These are phyloP conservation scores for Gadopsis marmoratus DNA, from an alignment of 2,797 vertebrate genomes.

Conservation along the genomic window DNA sequence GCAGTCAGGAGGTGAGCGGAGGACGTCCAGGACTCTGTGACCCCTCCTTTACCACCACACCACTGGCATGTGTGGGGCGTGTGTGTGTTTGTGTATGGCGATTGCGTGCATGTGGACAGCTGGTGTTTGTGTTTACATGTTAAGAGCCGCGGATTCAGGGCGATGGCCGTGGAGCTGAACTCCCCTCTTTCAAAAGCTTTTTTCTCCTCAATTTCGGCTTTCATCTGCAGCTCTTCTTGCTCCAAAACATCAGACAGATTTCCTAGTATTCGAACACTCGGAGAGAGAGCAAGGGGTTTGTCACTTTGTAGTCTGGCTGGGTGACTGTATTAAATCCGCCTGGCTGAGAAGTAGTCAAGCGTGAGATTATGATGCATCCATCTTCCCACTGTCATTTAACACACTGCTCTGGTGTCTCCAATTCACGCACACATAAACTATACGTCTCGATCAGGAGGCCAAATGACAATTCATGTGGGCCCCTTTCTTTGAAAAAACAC, in stretches of 20 bases:
- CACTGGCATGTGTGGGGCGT: constrained; percentile 57
- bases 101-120: constrained; percentile 58
- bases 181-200: constrained; percentile 29
- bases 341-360: constrained; percentile 48
- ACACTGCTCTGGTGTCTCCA: constrained; percentile 21
- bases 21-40: constrained; percentile 66
- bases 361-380: constrained; percentile 53
- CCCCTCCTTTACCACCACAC: constrained; percentile 39
- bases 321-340: constrained; percentile 37
- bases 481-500: neutral
- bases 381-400: constrained; percentile 47
- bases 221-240: constrained; percentile 26
- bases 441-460: neutral
- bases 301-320: constrained; percentile 40
- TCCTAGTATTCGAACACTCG: neutral
- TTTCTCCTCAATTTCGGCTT: constrained; percentile 38
- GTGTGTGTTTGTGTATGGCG: constrained; percentile 33
- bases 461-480: neutral
- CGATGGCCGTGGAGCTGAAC: constrained; percentile 15
- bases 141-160: constrained; percentile 38
- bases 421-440: neutral
- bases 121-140: constrained; percentile 74
- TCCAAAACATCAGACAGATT: constrained; percentile 10
- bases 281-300: constrained; percentile 10
- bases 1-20: constrained; percentile 47